Conservation (phyloP, 1,140 invertebrate genomes). For the Drosophila kikkawai region DNA sequence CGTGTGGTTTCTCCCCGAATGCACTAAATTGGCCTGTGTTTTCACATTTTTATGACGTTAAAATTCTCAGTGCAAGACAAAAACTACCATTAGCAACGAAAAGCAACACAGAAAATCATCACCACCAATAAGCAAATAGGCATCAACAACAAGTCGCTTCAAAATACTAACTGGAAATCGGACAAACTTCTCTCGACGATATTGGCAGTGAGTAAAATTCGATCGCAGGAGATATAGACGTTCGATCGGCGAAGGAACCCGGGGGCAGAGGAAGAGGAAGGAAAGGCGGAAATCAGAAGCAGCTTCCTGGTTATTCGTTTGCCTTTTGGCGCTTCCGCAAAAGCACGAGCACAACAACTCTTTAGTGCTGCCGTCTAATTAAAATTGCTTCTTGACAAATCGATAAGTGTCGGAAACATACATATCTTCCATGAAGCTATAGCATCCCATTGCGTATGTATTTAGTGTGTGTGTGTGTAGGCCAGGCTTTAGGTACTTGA, state of each 20-base stretch:
- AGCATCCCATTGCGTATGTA: slow-evolving; percentile 4
- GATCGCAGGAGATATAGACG: slow-evolving; percentile 2
- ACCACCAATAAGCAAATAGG: slow-evolving; percentile 14
- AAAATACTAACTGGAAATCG: slow-evolving; percentile 12
- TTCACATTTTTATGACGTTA: slow-evolving; percentile 52
- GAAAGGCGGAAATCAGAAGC: slow-evolving; percentile 69
- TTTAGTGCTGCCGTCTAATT: slow-evolving; percentile 10
- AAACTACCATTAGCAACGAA: slow-evolving; percentile 23
- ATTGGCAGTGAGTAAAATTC: slow-evolving; percentile 62
- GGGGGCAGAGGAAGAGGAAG: slow-evolving; percentile 1
- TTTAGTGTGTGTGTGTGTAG: slow-evolving; percentile 30
- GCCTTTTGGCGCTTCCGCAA: slow-evolving; percentile 58
- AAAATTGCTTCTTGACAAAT: slow-evolving; percentile 72
- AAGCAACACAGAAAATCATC: slow-evolving; percentile 10
- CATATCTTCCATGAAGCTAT: slow-evolving; percentile 14
- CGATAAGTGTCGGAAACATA: slow-evolving; percentile 60
- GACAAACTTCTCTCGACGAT: slow-evolving; percentile 21
- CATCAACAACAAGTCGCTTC: slow-evolving; percentile 27
- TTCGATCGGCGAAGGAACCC: slow-evolving; percentile 10
- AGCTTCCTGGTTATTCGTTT: slow-evolving; percentile 65
- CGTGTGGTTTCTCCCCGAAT: slow-evolving; percentile 71
- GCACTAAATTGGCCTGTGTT: slow-evolving; percentile 68
- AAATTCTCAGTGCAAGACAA: slow-evolving; percentile 73
- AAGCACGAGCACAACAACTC: slow-evolving; percentile 22
- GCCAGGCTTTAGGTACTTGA: slow-evolving; percentile 48